Conservation (phyloP, 2,888 invertebrate genomes). For the Lomographa bimaculata region DNA sequence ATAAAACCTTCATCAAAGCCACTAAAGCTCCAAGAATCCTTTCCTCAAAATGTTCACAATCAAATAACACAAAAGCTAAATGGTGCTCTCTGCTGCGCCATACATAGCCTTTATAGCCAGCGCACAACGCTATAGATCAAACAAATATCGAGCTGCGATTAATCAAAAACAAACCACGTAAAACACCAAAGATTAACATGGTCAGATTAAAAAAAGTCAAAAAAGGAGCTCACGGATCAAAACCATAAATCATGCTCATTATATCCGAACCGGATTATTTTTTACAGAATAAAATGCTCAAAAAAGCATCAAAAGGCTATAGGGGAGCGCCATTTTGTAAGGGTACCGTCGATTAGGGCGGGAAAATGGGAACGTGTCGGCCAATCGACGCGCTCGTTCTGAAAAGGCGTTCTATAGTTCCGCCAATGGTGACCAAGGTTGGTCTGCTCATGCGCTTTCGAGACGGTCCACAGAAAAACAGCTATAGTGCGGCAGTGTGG, state of each 20-base stretch:
- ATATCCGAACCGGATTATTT: constrained; percentile 82
- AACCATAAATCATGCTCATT: constrained; percentile 83
- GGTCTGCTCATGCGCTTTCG: constrained; percentile 74
- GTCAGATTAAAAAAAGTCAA: constrained; percentile 69
- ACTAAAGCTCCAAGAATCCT: constrained; percentile 14
- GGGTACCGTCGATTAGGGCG: constrained; percentile 72
- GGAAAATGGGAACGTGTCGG: constrained; percentile 58
- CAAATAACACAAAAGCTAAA: constrained; percentile 27
- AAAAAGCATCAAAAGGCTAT: constrained; percentile 81
- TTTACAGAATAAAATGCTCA: constrained; percentile 79
- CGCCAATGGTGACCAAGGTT: constrained; percentile 59
- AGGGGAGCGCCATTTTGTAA: constrained; percentile 81
- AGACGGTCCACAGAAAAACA: constrained; percentile 78
- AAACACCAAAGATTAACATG: constrained; percentile 76
- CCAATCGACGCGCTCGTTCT: constrained; percentile 55
- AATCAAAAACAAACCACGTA: constrained; percentile 67
- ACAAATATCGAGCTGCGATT: constrained; percentile 60
- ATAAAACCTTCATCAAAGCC: constrained; percentile 5
- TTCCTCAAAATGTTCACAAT: constrained; percentile 23
- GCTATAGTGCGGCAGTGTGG: constrained; percentile 79
- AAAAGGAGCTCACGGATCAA: constrained; percentile 69
- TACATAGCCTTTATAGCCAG: constrained; percentile 18
- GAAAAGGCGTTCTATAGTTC: constrained; percentile 66
- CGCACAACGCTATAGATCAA: constrained; percentile 40
- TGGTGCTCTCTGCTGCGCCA: constrained; percentile 9